phyloP scores from a whole-genome alignment of 1,140 invertebrate genomes.

The Drosophila pectinifera region DNA sequence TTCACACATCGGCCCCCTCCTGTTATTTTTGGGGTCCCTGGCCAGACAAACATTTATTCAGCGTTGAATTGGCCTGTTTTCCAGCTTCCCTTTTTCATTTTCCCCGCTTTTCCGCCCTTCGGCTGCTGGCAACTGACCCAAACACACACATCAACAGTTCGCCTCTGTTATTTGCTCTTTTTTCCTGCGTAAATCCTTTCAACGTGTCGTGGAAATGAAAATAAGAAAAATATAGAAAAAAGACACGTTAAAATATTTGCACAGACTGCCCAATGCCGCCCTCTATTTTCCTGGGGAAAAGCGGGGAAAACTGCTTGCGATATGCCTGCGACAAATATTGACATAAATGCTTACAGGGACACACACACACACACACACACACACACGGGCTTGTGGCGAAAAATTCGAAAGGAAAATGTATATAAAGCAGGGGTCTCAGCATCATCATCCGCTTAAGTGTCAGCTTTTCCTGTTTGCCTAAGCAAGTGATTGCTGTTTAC shows the following conservation, averaged over 20 bases:
- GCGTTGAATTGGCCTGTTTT: conserved; percentile 42
- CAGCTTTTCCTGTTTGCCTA: conserved; percentile 67
- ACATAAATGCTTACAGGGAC: conserved; percentile 54
- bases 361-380: conserved; percentile 19
- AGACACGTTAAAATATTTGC: conserved; percentile 75
- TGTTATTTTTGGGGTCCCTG: conserved; percentile 10
- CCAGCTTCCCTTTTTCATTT: neutral
- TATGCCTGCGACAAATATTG: conserved; percentile 75
- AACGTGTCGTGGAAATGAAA: conserved; percentile 73
- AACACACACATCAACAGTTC: conserved; percentile 18
- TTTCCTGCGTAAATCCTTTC: conserved; percentile 69
- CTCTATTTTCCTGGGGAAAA: conserved; percentile 18
- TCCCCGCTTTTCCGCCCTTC: neutral
- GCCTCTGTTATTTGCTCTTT: conserved; percentile 40
- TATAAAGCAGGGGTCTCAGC: conserved; percentile 10
- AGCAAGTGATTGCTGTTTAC: conserved; percentile 78
- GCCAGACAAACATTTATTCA: conserved; percentile 42
- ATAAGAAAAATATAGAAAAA: conserved; percentile 1
- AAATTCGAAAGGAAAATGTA: neutral
- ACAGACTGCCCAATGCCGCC: conserved; percentile 42
- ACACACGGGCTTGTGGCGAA: too few relatives aligned
- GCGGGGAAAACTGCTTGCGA: conserved; percentile 35
- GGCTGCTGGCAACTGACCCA: conserved; percentile 23
- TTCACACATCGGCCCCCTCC: conserved; percentile 6
- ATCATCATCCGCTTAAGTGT: conserved; percentile 60